A percentile compares a stretch with the other conserved stretches of the same genome.
phyloP scores from a whole-genome alignment of 2,797 vertebrate genomes.

The Toxotes lorentzi region DNA sequence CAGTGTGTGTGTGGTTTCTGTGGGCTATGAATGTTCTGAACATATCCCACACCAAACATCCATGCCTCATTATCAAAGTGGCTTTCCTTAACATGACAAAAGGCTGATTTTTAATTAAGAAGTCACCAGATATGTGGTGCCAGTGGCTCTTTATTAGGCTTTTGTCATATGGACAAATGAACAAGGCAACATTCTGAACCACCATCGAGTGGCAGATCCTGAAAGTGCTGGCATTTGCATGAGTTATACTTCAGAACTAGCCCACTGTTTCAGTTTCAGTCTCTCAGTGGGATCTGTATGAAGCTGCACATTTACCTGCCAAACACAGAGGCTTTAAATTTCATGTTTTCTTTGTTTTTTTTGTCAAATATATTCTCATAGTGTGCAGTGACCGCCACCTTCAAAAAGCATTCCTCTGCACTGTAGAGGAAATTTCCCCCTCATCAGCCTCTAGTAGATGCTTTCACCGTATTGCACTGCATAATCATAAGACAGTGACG shows the following conservation, averaged over 20 bases:
- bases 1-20: conserved; percentile 9
- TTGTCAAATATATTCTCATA: not conserved
- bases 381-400: not conserved
- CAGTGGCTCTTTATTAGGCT: not conserved
- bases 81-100: not conserved
- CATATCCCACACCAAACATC: conserved; percentile 8
- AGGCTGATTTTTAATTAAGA: not conserved
- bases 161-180: not conserved
- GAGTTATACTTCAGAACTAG: not conserved
- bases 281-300: too few species aligned
- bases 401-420: not conserved
- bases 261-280: too few species aligned
- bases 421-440: not conserved
- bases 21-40: conserved; percentile 25
- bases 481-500: not conserved
- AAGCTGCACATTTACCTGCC: too few species aligned
- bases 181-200: not conserved
- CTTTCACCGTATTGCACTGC: not conserved
- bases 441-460: not conserved
- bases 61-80: not conserved
- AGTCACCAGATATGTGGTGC: not conserved
- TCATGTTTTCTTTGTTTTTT: too few species aligned
- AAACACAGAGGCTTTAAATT: too few species aligned
- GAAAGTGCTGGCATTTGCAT: not conserved
- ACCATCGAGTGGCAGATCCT: not conserved